Evolutionary conservation across 1,140 invertebrate species (phyloP).

Genomic region (Lordiphosa collinella): DNA sequence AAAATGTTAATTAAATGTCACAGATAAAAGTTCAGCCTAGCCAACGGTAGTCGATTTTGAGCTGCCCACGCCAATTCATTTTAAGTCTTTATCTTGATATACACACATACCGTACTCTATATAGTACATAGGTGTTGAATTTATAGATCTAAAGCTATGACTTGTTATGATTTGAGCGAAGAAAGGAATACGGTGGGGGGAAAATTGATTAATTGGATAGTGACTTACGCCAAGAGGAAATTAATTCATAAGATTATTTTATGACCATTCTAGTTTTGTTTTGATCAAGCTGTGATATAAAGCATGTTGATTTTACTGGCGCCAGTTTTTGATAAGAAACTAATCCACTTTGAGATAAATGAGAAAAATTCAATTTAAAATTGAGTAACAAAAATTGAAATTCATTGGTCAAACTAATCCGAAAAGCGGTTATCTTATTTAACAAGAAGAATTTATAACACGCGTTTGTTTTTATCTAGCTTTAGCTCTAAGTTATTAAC

Average conservation of each 20-base stretch:
- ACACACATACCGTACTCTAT: background rate
- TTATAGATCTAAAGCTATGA: constrained; percentile 50
- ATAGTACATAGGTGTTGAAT: constrained; percentile 20
- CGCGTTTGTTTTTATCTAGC: too few relatives aligned
- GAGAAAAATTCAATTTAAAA: too few relatives aligned
- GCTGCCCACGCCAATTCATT: constrained; percentile 45
- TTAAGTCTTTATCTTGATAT: constrained; percentile 27
- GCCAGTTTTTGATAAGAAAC: too few relatives aligned
- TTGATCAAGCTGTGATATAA: too few relatives aligned
- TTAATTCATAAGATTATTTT: background rate
- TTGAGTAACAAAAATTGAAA: too few relatives aligned
- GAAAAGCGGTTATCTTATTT: too few relatives aligned
- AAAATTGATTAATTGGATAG: constrained; percentile 2
- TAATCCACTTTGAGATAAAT: too few relatives aligned
- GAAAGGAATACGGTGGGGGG: background rate
- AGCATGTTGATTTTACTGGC: too few relatives aligned
- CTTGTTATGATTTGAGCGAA: constrained; percentile 48
- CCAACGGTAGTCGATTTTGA: constrained; percentile 53
- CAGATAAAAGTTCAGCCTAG: constrained; percentile 64
- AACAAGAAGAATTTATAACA: too few relatives aligned
- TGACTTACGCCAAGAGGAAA: background rate
- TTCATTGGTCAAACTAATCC: too few relatives aligned
- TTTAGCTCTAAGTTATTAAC: too few relatives aligned
- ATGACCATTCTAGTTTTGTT: background rate
- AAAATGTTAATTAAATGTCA: constrained; percentile 77